Conservation (phyloP, 2,113 vertebrate species). For the Mesembrinibis cayennensis region DNA sequence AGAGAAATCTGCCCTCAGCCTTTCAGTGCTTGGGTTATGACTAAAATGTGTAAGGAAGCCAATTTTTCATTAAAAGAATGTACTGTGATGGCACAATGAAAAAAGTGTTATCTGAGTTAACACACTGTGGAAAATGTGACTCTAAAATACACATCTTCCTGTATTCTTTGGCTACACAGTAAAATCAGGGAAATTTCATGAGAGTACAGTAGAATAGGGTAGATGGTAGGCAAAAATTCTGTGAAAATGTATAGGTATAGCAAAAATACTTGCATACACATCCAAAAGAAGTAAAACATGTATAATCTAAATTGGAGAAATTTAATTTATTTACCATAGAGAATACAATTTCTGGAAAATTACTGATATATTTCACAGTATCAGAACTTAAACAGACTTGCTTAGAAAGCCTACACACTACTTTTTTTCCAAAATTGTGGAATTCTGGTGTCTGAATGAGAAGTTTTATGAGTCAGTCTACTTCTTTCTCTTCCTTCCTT, state of each 20-base stretch:
- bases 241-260: fast-evolving
- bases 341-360: background rate
- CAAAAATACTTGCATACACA: background rate
- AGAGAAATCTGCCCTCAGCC: background rate
- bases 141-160: background rate
- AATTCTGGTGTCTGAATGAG: background rate
- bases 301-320: background rate
- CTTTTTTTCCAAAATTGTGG: background rate
- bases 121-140: background rate
- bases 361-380: background rate
- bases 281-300: background rate
- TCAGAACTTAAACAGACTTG: background rate
- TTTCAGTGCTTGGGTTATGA: background rate
- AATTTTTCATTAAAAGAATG: background rate
- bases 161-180: background rate
- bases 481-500: background rate
- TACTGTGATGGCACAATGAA: background rate
- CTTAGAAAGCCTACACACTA: background rate
- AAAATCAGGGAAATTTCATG: background rate
- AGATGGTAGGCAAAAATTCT: background rate
- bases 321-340: background rate
- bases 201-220: background rate
- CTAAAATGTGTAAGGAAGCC: background rate
- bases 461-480: background rate
- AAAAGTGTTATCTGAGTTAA: background rate